Evolutionary conservation across 2,113 vertebrate species (phyloP), one percentile per base, ranked within the genome.

Genomic region (Ochotona princeps): DNA sequence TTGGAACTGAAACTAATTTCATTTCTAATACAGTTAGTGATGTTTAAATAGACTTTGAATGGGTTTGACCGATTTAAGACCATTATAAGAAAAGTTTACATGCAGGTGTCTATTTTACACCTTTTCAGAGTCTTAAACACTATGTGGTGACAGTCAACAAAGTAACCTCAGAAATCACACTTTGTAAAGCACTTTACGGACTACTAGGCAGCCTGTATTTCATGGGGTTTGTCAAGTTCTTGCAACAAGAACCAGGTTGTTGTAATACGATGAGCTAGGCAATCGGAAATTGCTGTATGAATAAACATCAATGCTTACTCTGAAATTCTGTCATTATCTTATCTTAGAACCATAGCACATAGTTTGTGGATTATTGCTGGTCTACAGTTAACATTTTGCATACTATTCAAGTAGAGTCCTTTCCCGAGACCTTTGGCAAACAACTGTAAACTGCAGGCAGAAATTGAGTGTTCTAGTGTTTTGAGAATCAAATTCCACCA

Each of bases 211-310:
- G n/a, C 30, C 70, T 82, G 70, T 6, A 25, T 21, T 76, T 38
- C 30, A 21, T 3, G 28, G 74, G 30, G 44, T 78, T 78, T 47
- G 26, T 20, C 25, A 30, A 63, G 63, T 49, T 78, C 78, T 23
- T 13, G 44, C 13, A 6, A 32, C 3, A 11, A 26, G 20, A 17
- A n/a, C 20, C 35, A 70, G 0, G 72, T 23, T 63, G 18, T 51
- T 87, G 76, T 1, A 51, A 1, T 15, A 17, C 61, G 51, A 72
- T 73, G 20, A 87, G 17, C n/a, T 15, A 1, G 17, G 44, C 6
- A 72, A 38, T 60, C 30, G 57, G 13, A 90, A 78, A 83, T 63
- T 85, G 61, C 67, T 92, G 20, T 38, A 63, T 83, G 65, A 90
- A 28, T 87, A 69, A 44, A 44, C 54, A 44, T 75, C 65, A 63